Percentiles rank a stretch among this genome's conserved stretches.
Conservation (phyloP, 2,888 invertebrate species). For the Tipula lateralis region DNA sequence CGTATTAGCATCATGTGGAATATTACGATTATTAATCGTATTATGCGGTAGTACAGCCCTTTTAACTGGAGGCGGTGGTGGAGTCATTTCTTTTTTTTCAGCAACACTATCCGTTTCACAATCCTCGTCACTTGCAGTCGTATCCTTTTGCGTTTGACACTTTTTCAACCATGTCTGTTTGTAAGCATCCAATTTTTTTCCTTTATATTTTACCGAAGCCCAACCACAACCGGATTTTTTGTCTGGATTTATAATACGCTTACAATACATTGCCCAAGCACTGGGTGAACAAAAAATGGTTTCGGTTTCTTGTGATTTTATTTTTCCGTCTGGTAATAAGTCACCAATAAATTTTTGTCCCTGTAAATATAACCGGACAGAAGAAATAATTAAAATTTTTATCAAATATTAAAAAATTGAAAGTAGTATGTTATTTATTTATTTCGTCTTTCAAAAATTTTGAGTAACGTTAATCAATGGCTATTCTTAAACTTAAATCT, state of each 20-base stretch:
- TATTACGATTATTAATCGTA: slow-evolving; percentile 66
- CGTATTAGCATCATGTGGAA: slow-evolving; percentile 80
- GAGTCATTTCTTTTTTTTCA: slow-evolving; percentile 58
- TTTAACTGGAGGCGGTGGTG: slow-evolving; percentile 54
- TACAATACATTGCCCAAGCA: slow-evolving; percentile 90
- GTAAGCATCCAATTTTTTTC: slow-evolving; percentile 81
- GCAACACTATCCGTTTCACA: slow-evolving; percentile 53
- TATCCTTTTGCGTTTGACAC: slow-evolving; percentile 57
- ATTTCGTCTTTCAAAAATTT: too few species aligned
- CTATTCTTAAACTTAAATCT: background rate
- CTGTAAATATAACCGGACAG: slow-evolving; percentile 49
- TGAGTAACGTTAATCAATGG: background rate
- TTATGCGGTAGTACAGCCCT: slow-evolving; percentile 71
- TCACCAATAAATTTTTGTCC: slow-evolving; percentile 88
- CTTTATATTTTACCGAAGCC: slow-evolving; percentile 85
- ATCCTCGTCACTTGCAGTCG: slow-evolving; percentile 47
- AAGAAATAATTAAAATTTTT: too few species aligned
- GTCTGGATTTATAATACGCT: slow-evolving; percentile 83
- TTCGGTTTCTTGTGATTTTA: slow-evolving; percentile 81
- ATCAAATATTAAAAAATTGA: too few species aligned
- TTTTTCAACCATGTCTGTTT: slow-evolving; percentile 80
- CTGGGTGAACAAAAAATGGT: slow-evolving; percentile 84
- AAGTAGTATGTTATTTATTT: too few species aligned
- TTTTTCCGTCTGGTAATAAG: slow-evolving; percentile 78
- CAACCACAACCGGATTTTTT: slow-evolving; percentile 91